Base-by-base conservation (phyloP, 2,113 vertebrate species). In the Himantopus leucocephalus region DNA sequence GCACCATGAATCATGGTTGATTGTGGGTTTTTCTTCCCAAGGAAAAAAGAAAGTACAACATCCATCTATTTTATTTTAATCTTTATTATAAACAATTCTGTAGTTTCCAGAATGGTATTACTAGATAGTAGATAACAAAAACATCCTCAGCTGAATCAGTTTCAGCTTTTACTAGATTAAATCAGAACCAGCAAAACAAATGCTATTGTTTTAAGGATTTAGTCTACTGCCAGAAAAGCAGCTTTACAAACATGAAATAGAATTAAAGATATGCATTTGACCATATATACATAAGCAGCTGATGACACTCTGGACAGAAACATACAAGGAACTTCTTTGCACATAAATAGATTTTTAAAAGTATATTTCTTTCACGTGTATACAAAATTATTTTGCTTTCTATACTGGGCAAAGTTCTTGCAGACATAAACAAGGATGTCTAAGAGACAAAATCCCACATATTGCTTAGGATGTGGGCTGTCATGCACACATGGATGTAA, bases 311-410 rank as follows among this genome's bases (percentile, higher is more conserved):
- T 90, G 59, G 71, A 93, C 32, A 88, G 95, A 60, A 94, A 88
- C 85, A 84, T 86, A 95, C 75, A 94, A 88, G 66, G 19, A 91
- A 85, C 32, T 75, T 96, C 47, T 77, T 15, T 76, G 82, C 82
- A 85, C 95, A 98, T 98, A 98, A 98, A 98, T 97, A 98, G 86
- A 85, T 37, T 92, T 35, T 95, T 77, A 7, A n/a, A 95, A 90
- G 94, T 79, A 52, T 86, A 92, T 88, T 96, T 96, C 53, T 94
- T 96, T 74, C 74, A 85, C 41, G 39, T 80, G 94, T 95, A 86
- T 96, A 87, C 76, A 97, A 97, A 94, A 95, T 96, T 87, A 96
- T 97, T 97, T 97, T 97, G 94, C 87, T 96, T 97, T 97, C 95
- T 96, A 96, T 70, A 68, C 37, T 67, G 26, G 93, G 74, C 32